These are phyloP conservation scores for Pseudopodoces humilis DNA, from an alignment of 2,113 vertebrate species.

Conservation along the genomic window DNA sequence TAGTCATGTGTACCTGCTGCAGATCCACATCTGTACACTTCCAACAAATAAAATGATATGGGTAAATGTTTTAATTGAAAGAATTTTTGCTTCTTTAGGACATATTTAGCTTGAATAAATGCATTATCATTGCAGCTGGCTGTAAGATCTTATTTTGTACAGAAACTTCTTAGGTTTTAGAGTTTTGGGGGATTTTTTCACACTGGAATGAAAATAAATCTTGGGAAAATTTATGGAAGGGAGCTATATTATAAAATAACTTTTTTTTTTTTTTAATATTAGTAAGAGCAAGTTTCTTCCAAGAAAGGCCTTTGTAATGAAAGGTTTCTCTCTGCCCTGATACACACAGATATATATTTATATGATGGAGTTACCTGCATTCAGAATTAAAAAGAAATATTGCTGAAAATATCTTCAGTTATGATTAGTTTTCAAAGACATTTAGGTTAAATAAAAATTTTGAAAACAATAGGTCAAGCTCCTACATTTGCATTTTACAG, in stretches of 20 bases:
- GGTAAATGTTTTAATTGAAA: not conserved
- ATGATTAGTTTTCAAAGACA: not conserved
- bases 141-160: not conserved
- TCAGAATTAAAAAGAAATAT: not conserved
- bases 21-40: not conserved
- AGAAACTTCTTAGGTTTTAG: not conserved
- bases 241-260: rapidly evolving
- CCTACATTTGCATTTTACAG: not conserved
- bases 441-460: not conserved
- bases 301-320: not conserved
- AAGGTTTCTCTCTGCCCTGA: not conserved
- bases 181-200: not conserved
- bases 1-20: not conserved
- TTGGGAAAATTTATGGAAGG: not conserved
- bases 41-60: not conserved
- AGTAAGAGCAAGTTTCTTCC: not conserved
- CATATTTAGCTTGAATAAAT: not conserved
- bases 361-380: not conserved
- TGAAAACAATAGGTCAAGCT: not conserved
- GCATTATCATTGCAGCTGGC: not conserved
- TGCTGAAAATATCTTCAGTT: not conserved
- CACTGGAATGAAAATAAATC: not conserved
- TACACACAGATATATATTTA: too few species aligned
- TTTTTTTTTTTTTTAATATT: not conserved
- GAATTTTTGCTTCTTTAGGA: not conserved